A percentile compares a stretch with the other conserved stretches of the same genome.
Conservation (phyloP, 1,140 invertebrate species). For the Drosophila kurseongensis region DNA sequence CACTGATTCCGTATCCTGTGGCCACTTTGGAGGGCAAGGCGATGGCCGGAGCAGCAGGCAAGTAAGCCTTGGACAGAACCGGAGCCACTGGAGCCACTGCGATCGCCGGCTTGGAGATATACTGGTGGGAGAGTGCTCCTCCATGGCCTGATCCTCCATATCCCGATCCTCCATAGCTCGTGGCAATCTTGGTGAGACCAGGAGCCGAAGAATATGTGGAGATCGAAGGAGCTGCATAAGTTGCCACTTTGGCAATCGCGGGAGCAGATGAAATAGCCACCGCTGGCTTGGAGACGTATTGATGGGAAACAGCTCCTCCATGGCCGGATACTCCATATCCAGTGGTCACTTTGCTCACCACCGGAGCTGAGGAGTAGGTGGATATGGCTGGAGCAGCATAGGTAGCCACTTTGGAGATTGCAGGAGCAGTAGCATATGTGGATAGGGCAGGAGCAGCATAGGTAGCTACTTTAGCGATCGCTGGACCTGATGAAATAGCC, state of each 20-base stretch:
- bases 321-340: conserved; percentile 31
- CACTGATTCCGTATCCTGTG: conserved; percentile 31
- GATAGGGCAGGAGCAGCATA: conserved; percentile 45
- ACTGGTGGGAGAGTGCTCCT: conserved; percentile 60
- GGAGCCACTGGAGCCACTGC: conserved; percentile 31
- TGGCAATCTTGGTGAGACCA: conserved; percentile 44
- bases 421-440: conserved; percentile 40
- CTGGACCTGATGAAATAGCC: conserved; percentile 45
- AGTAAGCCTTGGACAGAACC: conserved; percentile 20
- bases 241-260: conserved; percentile 56
- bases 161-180: conserved; percentile 31
- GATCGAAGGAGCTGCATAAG: conserved; percentile 56
- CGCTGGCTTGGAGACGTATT: conserved; percentile 56
- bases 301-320: conserved; percentile 56
- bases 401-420: conserved; percentile 30
- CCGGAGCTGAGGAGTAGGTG: conserved; percentile 38
- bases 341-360: conserved; percentile 45
- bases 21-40: conserved; percentile 19
- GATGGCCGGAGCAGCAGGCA: conserved; percentile 23
- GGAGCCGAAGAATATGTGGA: conserved; percentile 52
- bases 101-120: conserved; percentile 61
- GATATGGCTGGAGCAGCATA: conserved; percentile 47
- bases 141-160: conserved; percentile 34
- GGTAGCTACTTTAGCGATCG: conserved; percentile 26
- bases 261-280: conserved; percentile 45